Base-by-base conservation (phyloP, 2,888 invertebrate species). In the Drosophila prostipennis region DNA sequence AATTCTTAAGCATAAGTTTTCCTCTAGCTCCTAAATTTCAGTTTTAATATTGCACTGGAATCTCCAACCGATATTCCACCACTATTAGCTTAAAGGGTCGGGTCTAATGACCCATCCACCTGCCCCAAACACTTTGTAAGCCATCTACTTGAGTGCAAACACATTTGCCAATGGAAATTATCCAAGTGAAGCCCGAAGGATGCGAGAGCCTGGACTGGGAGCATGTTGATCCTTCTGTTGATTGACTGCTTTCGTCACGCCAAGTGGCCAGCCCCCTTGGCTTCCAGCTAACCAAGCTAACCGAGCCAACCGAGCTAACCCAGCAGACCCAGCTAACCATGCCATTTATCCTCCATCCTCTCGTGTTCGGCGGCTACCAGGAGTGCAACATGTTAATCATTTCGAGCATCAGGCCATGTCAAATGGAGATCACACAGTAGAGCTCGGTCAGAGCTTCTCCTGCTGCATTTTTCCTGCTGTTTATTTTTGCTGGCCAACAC, bases 371-470 rank as follows among this genome's bases (percentile, higher is more conserved):
- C 48, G 36, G 54, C 57, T 52, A 58, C 46, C 56, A 70, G 63
- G 51, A 58, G 58, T 49, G 32, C 80, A 82, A 82, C 82, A 83
- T 83, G 82, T 83, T 83, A 83, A 83, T 86, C 86, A 83, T 83
- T 83, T 80, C 56, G 78, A 77, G 70, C 80, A 80, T 80, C 82
- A 85, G 78, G 69, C 78, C 76, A 72, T 81, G 85, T 78, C 85
- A 84, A 79, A 79, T 70, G 67, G 71, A 61, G 65, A 57, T 65
- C 63, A 63, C 51, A 53, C 34, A 54, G 43, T 23, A 29, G 7
- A 29, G 29, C 29, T 29, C 29, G 29, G 11, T 3, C 13, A 45
- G 19, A 11, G 60, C 61, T 40, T 23, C 36, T 42, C 34, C 46
- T 49, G 11, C 29, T 39, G 26, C n/a, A 34, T 34, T 49, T 14